Base-by-base conservation (phyloP, 2,797 vertebrate genomes). In the Tolypeutes matacus region DNA sequence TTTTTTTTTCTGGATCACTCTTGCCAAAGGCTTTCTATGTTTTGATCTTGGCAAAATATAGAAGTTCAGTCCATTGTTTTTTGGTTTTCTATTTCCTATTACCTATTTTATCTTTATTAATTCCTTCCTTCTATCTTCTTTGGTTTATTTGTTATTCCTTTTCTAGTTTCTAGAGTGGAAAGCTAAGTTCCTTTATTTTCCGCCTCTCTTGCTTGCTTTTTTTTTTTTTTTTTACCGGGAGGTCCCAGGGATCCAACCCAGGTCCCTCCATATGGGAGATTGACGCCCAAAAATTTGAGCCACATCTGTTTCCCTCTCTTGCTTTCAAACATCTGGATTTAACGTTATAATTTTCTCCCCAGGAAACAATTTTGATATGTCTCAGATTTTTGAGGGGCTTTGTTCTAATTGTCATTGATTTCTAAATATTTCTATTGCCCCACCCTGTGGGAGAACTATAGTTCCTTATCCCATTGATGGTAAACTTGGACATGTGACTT, bases 271-370 rank as follows among this genome's bases (percentile, higher is more conserved):
- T n/a, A n/a, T n/a, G n/a, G n/a, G n/a, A n/a, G n/a, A n/a, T n/a
- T n/a, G n/a, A n/a, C n/a, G n/a, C n/a, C n/a, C n/a, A n/a, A n/a
- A n/a, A n/a, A n/a, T n/a, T n/a, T n/a, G n/a, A n/a, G n/a, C n/a
- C n/a, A n/a, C n/a, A n/a, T n/a, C n/a, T n/a, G n/a, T n/a, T n/a
- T n/a, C n/a, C 34, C 34, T 67, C 94, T 64, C 56, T 81, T 85
- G 62, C 76, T 95, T 94, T 95, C 80, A 86, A 69, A 93, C 86
- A 95, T 96, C 95, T 95, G 89, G 89, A 89, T 81, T 96, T 96
- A 86, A 91, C 86, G 84, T 91, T 53, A 60, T 29, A 60, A 73
- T 96, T 95, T 93, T 81, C 60, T 93, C n/a, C 70, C 78, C 89
- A 51, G 93, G 90, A 89, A 96, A 62, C 27, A 80, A 67, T 87